A percentile compares a stretch with the other conserved stretches of the same genome.
phyloP scores from a whole-genome alignment of 2,797 vertebrate species.

The Gymnothorax javanicus region DNA sequence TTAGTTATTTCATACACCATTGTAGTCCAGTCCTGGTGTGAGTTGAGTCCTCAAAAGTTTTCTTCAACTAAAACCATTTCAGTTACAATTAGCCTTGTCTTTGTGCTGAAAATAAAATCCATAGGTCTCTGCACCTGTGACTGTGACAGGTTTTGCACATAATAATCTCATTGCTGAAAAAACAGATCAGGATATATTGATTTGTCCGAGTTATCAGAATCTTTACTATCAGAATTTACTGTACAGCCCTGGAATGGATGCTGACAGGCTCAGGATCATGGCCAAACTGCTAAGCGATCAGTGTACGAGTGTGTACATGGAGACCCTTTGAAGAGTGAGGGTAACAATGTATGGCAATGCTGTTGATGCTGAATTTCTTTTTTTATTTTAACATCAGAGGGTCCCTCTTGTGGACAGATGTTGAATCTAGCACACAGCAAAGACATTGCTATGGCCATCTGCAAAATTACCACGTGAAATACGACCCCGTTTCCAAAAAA shows the following conservation, averaged over 20 bases:
- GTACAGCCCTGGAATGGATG: not conserved
- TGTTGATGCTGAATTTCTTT: not conserved
- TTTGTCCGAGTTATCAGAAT: not conserved
- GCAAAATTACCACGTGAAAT: not conserved
- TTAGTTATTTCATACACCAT: not conserved
- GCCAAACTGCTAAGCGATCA: not conserved
- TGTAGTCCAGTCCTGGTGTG: not conserved
- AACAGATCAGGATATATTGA: not conserved
- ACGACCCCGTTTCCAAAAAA: no score
- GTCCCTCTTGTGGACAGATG: slow-evolving; percentile 27
- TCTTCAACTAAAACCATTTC: not conserved
- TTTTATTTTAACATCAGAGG: not conserved
- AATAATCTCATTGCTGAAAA: not conserved
- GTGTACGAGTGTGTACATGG: not conserved
- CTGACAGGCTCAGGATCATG: not conserved
- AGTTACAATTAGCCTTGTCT: not conserved
- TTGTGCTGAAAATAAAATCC: not conserved
- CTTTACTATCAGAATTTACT: not conserved
- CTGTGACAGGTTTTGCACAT: not conserved
- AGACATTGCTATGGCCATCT: not conserved
- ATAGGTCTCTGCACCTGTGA: not conserved
- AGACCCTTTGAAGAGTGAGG: not conserved
- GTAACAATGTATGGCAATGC: not conserved
- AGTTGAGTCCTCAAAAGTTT: not conserved
- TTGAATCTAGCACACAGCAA: not conserved